A percentile compares a stretch with the other conserved stretches of the same genome.
phyloP scores from a whole-genome alignment of 1,140 invertebrate genomes.

The Pantala flavescens region DNA sequence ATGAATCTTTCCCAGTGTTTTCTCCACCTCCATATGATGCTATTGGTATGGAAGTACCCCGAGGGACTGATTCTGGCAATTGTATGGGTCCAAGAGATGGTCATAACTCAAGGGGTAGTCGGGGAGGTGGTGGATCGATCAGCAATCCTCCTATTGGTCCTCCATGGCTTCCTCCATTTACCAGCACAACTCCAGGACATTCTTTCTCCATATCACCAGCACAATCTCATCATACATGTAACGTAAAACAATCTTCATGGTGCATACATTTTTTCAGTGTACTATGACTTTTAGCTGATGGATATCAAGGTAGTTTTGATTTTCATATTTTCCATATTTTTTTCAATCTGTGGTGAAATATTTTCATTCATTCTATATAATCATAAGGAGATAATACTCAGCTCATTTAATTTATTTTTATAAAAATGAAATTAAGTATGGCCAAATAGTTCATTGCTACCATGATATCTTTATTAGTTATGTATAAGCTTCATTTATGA shows the following conservation, averaged over 20 bases:
- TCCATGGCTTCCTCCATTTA: conserved; percentile 40
- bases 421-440: too few relatives aligned
- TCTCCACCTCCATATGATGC: conserved; percentile 60
- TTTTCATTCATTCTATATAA: too few relatives aligned
- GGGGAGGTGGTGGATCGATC: conserved; percentile 15
- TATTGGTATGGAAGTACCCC: conserved; percentile 8
- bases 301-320: background rate
- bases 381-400: too few relatives aligned
- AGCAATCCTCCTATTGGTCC: conserved; percentile 38
- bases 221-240: conserved; percentile 74
- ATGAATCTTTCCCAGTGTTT: conserved; percentile 74
- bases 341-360: too few relatives aligned
- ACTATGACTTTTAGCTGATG: conserved; percentile 11
- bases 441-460: too few relatives aligned
- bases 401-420: too few relatives aligned
- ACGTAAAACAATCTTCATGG: conserved; percentile 26
- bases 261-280: background rate
- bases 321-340: too few relatives aligned
- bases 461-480: too few relatives aligned
- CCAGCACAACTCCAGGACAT: conserved; percentile 43
- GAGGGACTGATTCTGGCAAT: background rate
- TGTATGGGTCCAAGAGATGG: background rate
- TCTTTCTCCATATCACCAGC: conserved; percentile 60
- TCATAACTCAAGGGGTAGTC: background rate
- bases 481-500: too few relatives aligned